A percentile compares a stretch with the other conserved stretches of the same genome.
These are phyloP conservation scores for Drosophila testacea DNA, from an alignment of 2,888 invertebrate genomes.

Conservation along the genomic window DNA sequence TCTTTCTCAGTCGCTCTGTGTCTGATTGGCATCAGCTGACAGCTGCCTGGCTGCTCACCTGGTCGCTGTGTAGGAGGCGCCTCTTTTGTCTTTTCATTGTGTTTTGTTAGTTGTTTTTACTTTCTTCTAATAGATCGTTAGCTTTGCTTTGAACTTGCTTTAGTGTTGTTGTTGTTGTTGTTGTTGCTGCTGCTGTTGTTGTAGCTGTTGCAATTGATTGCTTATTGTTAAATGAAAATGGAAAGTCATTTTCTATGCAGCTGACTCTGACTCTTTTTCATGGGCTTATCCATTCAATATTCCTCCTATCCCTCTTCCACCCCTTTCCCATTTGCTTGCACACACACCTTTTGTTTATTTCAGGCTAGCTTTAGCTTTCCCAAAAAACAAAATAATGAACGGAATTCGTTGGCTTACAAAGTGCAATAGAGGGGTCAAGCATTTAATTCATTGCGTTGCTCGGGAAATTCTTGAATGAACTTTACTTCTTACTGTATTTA, in stretches of 20 bases:
- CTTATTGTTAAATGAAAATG: conserved; percentile 81
- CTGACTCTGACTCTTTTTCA: conserved; percentile 50
- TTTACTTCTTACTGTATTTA: not conserved
- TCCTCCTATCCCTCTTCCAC: too few relatives aligned
- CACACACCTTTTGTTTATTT: conserved; percentile 5
- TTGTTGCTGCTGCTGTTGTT: conserved; percentile 25
- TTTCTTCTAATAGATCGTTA: conserved; percentile 81
- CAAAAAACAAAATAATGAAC: conserved; percentile 36
- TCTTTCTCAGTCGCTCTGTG: not conserved
- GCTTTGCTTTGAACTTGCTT: conserved; percentile 76
- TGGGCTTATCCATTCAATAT: conserved; percentile 23
- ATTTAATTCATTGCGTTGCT: conserved; percentile 30
- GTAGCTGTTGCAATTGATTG: conserved; percentile 67
- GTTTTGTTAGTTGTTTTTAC: conserved; percentile 72
- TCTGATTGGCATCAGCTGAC: conserved; percentile 76
- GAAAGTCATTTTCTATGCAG: conserved; percentile 75
- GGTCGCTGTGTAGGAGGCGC: conserved; percentile 60
- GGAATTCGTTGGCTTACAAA: conserved; percentile 27
- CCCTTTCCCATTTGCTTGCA: not conserved
- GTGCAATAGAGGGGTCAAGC: conserved; percentile 21
- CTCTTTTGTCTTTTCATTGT: conserved; percentile 59
- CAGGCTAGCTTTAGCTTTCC: conserved; percentile 34
- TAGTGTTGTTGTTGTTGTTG: conserved; percentile 14
- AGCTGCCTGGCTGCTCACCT: conserved; percentile 58
- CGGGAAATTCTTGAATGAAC: conserved; percentile 40